Base-by-base conservation (phyloP, 2,797 vertebrate genomes). In the Onychomys leucogaster region DNA sequence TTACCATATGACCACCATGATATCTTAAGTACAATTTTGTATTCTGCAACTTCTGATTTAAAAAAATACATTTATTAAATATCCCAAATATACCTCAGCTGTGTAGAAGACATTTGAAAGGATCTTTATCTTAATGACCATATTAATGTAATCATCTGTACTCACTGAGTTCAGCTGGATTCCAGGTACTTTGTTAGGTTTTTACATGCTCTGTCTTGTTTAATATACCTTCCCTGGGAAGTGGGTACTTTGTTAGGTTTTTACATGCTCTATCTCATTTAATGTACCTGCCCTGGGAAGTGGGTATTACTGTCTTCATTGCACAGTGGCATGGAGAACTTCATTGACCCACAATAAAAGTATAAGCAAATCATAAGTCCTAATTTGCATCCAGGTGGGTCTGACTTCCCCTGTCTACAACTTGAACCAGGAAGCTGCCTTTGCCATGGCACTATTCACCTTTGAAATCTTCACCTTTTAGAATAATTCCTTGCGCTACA, bases 371-470 rank as follows among this genome's bases (percentile, higher is more conserved):
- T 94, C n/a, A 19, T 57, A 86, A 81, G 77, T 77, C 32, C 23
- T 73, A 34, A 46, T 80, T 41, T 86, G 63, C 41, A 65, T 69
- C 37, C 17, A 61, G 37, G 25, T 57, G 29, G 73, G 34, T 83
- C 41, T 78, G 25, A 89, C 76, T 61, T 95, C 41, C 69, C 93
- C 93, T 95, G 55, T 75, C 94, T 90, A 13, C 10, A 11, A 46
- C 46, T 82, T 85, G 88, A 75, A 85, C 21, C 25, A 86, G 67
- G 14, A 69, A 86, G 37, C 43, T 41, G 49, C 13, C 52, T 73
- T 95, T 76, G n/a, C 71, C 19, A 8, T 0, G 37, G 11, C 14
- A 21, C 29, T 37, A 7, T 13, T 78, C 2, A 19, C 61, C 41
- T 88, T 90, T 75, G 80, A 91, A 91, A n/a, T 63, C 49, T 81